Conservation (phyloP, 1,140 invertebrate species). For the Probaryconus sp. region DNA sequence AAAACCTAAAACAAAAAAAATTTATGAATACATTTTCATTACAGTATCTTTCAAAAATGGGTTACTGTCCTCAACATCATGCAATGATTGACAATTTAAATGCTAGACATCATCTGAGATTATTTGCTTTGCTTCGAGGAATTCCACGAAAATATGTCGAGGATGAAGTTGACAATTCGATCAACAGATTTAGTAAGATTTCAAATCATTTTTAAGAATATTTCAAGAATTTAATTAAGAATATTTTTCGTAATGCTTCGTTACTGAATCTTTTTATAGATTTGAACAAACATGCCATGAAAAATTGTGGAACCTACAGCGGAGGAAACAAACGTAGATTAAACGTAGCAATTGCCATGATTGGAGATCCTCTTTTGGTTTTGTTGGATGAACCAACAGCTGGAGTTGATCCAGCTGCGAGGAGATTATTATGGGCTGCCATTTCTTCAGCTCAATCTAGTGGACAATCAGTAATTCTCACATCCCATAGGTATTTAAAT, state of each 20-base stretch:
- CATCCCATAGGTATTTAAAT: slow-evolving; percentile 82
- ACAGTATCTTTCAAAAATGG: slow-evolving; percentile 79
- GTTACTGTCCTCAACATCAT: slow-evolving; percentile 86
- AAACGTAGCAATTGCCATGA: slow-evolving; percentile 93
- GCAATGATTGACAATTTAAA: slow-evolving; percentile 84
- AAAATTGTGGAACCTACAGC: slow-evolving; percentile 82
- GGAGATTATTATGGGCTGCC: slow-evolving; percentile 87
- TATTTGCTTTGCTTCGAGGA: slow-evolving; percentile 84
- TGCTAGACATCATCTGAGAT: slow-evolving; percentile 82
- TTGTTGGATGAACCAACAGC: slow-evolving; percentile 87
- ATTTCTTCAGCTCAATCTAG: slow-evolving; percentile 80
- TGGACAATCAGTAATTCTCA: slow-evolving; percentile 86
- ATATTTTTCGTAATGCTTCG: no score
- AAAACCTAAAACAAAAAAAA: not conserved
- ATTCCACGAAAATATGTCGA: slow-evolving; percentile 78
- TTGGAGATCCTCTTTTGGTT: slow-evolving; percentile 86
- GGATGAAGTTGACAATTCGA: slow-evolving; percentile 77
- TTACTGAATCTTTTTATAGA: slow-evolving; percentile 65
- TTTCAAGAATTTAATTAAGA: no score
- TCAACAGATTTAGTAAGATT: slow-evolving; percentile 74
- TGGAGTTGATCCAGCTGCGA: slow-evolving; percentile 90
- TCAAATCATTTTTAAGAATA: not conserved
- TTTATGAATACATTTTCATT: not conserved
- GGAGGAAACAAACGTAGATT: slow-evolving; percentile 98
- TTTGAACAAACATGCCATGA: slow-evolving; percentile 71